These are phyloP conservation scores for Hoplostethus atlanticus DNA, from an alignment of 2,797 vertebrate genomes.

Conservation along the genomic window DNA sequence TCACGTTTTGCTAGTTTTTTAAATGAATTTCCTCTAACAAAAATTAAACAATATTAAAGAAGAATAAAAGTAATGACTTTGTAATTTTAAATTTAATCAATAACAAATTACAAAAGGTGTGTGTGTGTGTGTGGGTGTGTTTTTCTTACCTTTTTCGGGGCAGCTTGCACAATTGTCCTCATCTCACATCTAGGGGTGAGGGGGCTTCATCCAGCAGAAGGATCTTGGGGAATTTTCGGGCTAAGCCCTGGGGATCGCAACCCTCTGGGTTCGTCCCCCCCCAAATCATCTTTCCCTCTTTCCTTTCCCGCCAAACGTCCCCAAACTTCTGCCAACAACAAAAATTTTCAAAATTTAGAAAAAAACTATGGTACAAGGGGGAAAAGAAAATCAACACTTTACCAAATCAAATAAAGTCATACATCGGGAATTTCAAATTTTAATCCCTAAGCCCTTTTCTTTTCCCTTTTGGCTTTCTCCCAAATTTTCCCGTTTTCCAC, in stretches of 20 bases:
- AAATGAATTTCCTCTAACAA: too few relatives aligned
- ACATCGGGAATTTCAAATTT: slow-evolving; percentile 95
- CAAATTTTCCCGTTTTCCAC: slow-evolving; percentile 92
- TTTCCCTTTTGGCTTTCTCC: slow-evolving; percentile 90
- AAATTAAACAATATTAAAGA: too few relatives aligned
- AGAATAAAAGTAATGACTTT: too few relatives aligned
- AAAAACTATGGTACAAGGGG: not conserved
- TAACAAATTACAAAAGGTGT: too few relatives aligned
- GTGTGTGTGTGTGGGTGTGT: not conserved
- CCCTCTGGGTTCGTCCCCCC: slow-evolving; percentile 96
- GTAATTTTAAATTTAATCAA: too few relatives aligned
- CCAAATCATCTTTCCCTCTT: slow-evolving; percentile 94
- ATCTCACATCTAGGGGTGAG: slow-evolving; percentile 94
- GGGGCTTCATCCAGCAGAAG: slow-evolving; percentile 96
- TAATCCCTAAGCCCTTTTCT: too few relatives aligned
- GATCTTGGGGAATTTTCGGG: slow-evolving; percentile 96
- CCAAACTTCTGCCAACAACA: slow-evolving; percentile 89
- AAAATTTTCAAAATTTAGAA: slow-evolving; percentile 29
- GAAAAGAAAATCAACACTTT: not conserved
- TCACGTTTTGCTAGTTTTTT: too few relatives aligned
- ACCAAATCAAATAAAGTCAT: slow-evolving; percentile 28
- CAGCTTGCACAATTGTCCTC: slow-evolving; percentile 92
- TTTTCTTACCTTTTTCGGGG: slow-evolving; percentile 92
- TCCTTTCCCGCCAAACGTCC: slow-evolving; percentile 94
- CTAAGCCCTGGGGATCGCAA: slow-evolving; percentile 94